These are phyloP conservation scores for Capitella teleta DNA, from an alignment of 1,140 invertebrate species.

Conservation along the genomic window DNA sequence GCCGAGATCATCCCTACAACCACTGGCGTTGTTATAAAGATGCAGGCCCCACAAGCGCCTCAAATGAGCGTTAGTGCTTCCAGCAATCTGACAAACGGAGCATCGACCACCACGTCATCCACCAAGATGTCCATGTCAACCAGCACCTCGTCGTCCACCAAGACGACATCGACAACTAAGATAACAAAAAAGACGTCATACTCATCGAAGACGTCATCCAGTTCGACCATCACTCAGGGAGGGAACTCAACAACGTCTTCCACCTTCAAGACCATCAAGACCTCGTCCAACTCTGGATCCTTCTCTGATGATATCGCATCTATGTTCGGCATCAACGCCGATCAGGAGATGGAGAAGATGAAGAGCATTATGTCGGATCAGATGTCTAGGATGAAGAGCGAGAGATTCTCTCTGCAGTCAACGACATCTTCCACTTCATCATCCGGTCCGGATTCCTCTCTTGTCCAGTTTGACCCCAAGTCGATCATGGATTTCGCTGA, in stretches of 20 bases:
- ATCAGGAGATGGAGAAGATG: slow-evolving; percentile 7
- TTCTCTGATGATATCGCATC: slow-evolving; percentile 1
- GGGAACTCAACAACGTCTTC: not conserved
- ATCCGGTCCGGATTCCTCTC: not conserved
- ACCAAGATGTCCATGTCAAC: no score
- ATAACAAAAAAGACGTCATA: slow-evolving; percentile 2
- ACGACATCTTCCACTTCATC: not conserved
- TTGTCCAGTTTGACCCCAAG: slow-evolving; percentile 5
- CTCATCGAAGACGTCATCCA: slow-evolving; percentile 3
- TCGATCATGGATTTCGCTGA: slow-evolving; percentile 6
- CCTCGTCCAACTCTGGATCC: not conserved
- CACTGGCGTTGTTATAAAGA: no score
- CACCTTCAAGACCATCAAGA: not conserved
- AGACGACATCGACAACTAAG: no score
- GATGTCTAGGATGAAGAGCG: not conserved
- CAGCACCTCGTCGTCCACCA: no score
- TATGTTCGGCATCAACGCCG: slow-evolving; percentile 2
- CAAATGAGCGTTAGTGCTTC: no score
- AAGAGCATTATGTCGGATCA: not conserved
- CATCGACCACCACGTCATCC: no score
- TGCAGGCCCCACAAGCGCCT: no score
- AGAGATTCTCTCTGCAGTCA: not conserved
- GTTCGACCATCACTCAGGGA: not conserved
- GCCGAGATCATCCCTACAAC: no score
- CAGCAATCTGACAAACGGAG: no score